A percentile compares a stretch with the other conserved stretches of the same genome.
Conservation (phyloP, 2,888 invertebrate species). For the Petrophora chlorosata region DNA sequence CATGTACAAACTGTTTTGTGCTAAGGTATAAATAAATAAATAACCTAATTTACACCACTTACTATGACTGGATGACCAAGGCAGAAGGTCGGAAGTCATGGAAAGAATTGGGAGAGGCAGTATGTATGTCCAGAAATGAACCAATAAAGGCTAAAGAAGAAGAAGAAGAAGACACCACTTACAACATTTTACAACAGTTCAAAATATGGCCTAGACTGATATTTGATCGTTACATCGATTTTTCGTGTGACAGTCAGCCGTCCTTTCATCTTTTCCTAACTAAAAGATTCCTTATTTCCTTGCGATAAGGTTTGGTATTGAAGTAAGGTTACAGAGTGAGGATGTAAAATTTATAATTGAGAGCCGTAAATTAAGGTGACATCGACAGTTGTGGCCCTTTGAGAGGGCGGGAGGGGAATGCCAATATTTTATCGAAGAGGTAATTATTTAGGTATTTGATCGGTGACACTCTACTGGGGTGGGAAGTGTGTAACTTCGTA, state of each 20-base stretch:
- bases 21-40: no score
- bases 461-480: constrained; percentile 54
- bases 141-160: no score
- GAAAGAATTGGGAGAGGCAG: no score
- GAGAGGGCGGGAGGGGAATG: constrained; percentile 59
- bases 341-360: constrained; percentile 82
- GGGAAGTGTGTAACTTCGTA: constrained; percentile 39
- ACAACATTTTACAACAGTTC: no score
- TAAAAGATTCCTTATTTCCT: constrained; percentile 16
- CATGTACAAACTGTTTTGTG: no score
- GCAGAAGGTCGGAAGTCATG: no score
- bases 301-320: constrained; percentile 35
- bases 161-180: no score
- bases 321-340: constrained; percentile 33
- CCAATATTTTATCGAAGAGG: constrained; percentile 80
- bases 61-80: no score
- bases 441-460: constrained; percentile 71
- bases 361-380: constrained; percentile 84
- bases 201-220: constrained; percentile 25
- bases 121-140: no score
- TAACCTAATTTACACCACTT: no score
- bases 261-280: not conserved
- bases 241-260: constrained; percentile 4
- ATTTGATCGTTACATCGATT: constrained; percentile 8
- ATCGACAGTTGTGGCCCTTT: constrained; percentile 79